Conservation (phyloP, 1,140 invertebrate species). For the Magallana ariakensis region DNA sequence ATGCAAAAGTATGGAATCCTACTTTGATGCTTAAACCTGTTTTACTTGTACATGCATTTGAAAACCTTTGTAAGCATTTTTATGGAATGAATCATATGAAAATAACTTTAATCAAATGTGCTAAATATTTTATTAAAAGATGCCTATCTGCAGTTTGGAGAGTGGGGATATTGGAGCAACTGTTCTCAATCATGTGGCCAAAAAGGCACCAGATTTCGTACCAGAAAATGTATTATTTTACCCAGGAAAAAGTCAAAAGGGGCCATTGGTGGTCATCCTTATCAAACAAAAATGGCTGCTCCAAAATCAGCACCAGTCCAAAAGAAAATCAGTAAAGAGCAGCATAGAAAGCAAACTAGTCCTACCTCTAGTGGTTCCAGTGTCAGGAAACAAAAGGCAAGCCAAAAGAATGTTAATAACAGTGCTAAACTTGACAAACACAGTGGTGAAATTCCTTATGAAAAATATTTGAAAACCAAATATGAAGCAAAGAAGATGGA, state of each 20-base stretch:
- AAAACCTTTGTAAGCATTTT: not conserved
- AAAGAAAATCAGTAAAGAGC: no score
- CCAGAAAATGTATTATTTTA: not conserved
- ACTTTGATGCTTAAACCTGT: no score
- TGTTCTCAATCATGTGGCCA: conserved; percentile 32
- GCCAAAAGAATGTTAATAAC: no score
- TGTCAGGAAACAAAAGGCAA: no score
- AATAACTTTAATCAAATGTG: not conserved
- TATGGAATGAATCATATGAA: not conserved
- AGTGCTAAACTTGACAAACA: not conserved
- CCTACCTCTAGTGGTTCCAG: no score
- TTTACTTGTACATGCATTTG: not conserved
- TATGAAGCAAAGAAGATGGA: not conserved
- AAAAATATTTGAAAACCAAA: not conserved
- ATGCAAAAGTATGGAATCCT: no score
- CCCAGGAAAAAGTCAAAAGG: not conserved
- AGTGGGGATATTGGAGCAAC: conserved; percentile 16
- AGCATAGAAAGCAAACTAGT: no score
- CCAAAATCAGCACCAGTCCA: no score
- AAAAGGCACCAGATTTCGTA: not conserved
- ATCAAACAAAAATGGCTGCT: no score
- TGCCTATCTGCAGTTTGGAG: not conserved
- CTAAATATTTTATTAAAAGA: not conserved
- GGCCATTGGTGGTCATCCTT: no score
- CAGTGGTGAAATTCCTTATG: not conserved